Conservation (phyloP, 2,113 vertebrate species). For the Tiliqua scincoides region DNA sequence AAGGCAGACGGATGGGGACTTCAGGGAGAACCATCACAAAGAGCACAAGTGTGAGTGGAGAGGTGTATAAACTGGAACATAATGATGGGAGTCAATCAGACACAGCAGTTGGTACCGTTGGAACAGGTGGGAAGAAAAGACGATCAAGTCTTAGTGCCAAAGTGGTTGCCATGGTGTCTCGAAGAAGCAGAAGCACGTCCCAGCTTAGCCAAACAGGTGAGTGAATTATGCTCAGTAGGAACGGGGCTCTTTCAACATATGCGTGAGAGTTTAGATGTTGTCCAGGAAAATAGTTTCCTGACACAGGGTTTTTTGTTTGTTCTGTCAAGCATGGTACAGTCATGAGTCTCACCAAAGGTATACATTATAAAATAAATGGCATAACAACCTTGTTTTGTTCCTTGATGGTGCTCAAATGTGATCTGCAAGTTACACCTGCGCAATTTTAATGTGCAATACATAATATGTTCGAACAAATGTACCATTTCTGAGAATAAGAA, state of each 20-base stretch:
- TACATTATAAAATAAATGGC: neutral
- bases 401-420: neutral
- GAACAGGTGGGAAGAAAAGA: constrained; percentile 91
- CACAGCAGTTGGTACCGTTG: constrained; percentile 92
- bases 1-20: constrained; percentile 89
- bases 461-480: neutral
- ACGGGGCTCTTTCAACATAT: constrained; percentile 24
- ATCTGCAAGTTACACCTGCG: constrained; percentile 21
- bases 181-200: constrained; percentile 93
- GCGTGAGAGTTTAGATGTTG: neutral
- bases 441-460: constrained; percentile 21
- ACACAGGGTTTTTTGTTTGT: neutral
- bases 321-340: neutral
- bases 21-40: constrained; percentile 92
- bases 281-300: neutral
- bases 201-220: constrained; percentile 96
- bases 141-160: constrained; percentile 95
- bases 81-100: constrained; percentile 98
- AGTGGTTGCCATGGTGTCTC: constrained; percentile 93
- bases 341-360: neutral
- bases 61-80: constrained; percentile 93
- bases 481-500: constrained; percentile 43
- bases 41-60: constrained; percentile 96
- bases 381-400: neutral
- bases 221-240: constrained; percentile 48